A percentile compares a stretch with the other conserved stretches of the same genome.
These are phyloP conservation scores for Coryphaenoides rupestris DNA, from an alignment of 2,113 vertebrate species.

Conservation along the genomic window DNA sequence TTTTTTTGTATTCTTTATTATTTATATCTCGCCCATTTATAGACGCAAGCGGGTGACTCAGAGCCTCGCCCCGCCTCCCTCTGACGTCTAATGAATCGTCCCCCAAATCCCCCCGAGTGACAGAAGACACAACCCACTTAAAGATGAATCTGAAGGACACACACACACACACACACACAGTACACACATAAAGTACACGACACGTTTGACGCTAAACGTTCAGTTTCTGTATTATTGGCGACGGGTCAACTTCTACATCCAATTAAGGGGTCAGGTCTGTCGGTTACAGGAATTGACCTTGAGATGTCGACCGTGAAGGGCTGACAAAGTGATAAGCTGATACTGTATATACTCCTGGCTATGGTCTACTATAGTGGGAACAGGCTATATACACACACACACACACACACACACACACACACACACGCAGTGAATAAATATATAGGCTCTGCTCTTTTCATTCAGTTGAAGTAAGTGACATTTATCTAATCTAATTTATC, in stretches of 20 bases:
- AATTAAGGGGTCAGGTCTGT: neutral
- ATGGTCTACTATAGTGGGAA: neutral
- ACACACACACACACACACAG: conserved; percentile 36
- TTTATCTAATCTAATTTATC: no score
- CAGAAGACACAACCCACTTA: conserved; percentile 50
- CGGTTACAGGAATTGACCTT: conserved; percentile 45
- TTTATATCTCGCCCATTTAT: conserved; percentile 66
- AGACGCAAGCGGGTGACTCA: conserved; percentile 76
- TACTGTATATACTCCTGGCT: no score
- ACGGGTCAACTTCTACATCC: neutral
- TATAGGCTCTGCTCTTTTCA: no score
- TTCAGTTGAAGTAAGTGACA: no score
- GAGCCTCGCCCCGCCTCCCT: conserved; percentile 75
- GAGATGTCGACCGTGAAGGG: conserved; percentile 14
- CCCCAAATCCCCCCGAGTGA: conserved; percentile 41
- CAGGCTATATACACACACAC: conserved; percentile 11
- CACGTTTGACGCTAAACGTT: conserved; percentile 44
- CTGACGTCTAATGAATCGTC: conserved; percentile 66
- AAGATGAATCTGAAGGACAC: conserved; percentile 38
- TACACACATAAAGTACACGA: no score
- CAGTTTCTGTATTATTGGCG: conserved; percentile 10
- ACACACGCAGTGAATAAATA: no score
- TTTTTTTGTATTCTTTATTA: conserved; percentile 63
- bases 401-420: no score
- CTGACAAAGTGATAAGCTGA: neutral